Conservation (phyloP, 2,797 vertebrate genomes). For the Heliangelus exortis region DNA sequence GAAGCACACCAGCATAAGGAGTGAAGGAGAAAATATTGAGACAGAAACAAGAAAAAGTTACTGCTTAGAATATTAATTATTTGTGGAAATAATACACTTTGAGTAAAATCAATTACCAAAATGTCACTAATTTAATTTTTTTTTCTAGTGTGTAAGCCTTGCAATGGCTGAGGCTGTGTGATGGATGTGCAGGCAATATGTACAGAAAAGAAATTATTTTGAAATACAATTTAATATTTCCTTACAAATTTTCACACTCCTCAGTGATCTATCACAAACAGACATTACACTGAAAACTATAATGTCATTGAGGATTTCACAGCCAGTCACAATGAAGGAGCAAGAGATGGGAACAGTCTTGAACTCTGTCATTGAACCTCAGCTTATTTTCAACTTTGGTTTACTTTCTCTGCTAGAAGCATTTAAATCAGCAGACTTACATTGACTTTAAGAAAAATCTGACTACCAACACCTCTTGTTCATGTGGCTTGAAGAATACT, state of each 20-base stretch:
- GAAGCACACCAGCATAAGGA: neutral
- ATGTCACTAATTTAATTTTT: neutral
- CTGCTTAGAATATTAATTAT: neutral
- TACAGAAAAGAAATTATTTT: conserved; percentile 2
- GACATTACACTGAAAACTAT: conserved; percentile 19
- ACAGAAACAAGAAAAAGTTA: neutral
- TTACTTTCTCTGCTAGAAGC: neutral
- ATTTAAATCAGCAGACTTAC: neutral
- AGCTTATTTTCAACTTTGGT: neutral
- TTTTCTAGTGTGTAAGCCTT: neutral
- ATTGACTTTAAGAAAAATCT: neutral
- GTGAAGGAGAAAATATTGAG: neutral
- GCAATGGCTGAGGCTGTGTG: neutral
- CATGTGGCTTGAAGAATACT: accelerated
- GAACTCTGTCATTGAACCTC: neutral
- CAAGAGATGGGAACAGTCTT: neutral
- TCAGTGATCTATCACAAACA: conserved; percentile 46
- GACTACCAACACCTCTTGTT: accelerated
- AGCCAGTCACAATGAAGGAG: neutral
- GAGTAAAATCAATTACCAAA: conserved; percentile 19
- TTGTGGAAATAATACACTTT: neutral
- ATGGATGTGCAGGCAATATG: neutral
- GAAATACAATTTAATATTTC: conserved; percentile 48
- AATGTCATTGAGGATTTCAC: conserved; percentile 18
- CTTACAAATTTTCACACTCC: conserved; percentile 50